A percentile compares a stretch with the other conserved stretches of the same genome.
phyloP scores from a whole-genome alignment of 1,140 invertebrate genomes.

The Anadara kagoshimensis region DNA sequence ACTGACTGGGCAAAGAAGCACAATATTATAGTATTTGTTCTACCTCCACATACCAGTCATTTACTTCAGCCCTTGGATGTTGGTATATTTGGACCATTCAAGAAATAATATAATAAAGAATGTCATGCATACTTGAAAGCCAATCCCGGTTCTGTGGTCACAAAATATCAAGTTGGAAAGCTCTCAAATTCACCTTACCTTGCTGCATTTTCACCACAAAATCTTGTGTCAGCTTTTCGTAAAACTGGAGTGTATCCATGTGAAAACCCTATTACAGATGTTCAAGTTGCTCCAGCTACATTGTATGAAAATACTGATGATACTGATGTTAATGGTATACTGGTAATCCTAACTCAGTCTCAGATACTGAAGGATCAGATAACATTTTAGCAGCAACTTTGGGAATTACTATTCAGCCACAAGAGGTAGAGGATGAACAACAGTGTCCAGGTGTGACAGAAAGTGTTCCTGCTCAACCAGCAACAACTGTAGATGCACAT shows the following conservation, averaged over 20 bases:
- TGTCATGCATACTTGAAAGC: conserved; percentile 5
- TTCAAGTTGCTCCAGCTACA: conserved; percentile 15
- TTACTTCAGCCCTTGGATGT: conserved; percentile 10
- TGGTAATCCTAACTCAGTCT: background rate
- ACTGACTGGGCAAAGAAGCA: conserved; percentile 5
- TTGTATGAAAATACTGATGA: background rate
- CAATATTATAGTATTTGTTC: conserved; percentile 7
- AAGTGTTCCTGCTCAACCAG: too few relatives aligned
- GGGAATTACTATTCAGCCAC: too few relatives aligned
- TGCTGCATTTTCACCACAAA: conserved; percentile 21
- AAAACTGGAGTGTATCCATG: conserved; percentile 33
- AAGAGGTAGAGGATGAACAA: too few relatives aligned
- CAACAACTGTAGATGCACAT: too few relatives aligned
- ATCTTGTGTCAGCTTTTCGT: conserved; percentile 29
- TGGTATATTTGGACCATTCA: conserved; percentile 17
- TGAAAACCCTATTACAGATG: conserved; percentile 10
- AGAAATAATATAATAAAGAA: conserved; percentile 18
- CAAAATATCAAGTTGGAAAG: conserved; percentile 3
- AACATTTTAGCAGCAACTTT: too few relatives aligned
- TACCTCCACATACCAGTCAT: conserved; percentile 4
- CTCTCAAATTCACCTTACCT: conserved; percentile 2
- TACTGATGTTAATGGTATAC: background rate
- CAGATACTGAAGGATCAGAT: background rate
- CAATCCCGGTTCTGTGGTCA: background rate
- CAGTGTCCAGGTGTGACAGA: too few relatives aligned